phyloP scores from a whole-genome alignment of 1,140 invertebrate genomes.

The Ctenoplectra terminalis region DNA sequence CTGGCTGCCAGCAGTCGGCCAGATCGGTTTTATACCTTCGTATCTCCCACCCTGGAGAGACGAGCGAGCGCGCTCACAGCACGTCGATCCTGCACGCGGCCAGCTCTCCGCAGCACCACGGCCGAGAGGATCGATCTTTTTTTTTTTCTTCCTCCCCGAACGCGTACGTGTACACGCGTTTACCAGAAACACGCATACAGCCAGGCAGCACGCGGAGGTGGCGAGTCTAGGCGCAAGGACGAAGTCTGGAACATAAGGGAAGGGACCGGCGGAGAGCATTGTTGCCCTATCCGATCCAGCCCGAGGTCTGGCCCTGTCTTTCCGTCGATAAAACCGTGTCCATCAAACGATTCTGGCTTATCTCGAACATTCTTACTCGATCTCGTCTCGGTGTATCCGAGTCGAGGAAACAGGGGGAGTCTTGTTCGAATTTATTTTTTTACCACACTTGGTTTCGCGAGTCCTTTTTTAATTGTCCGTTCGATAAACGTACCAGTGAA shows the following conservation, averaged over 20 bases:
- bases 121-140: conserved; percentile 63
- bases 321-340: background rate
- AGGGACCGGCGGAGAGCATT: conserved; percentile 19
- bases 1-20: conserved; percentile 75
- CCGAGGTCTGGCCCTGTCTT: background rate
- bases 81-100: conserved; percentile 60
- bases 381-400: background rate
- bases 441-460: too few species aligned
- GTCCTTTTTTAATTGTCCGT: too few species aligned
- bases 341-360: background rate
- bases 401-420: background rate
- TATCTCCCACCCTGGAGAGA: conserved; percentile 77
- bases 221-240: conserved; percentile 72
- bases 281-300: conserved; percentile 19
- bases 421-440: background rate
- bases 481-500: background rate
- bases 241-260: conserved; percentile 37
- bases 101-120: conserved; percentile 46
- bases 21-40: conserved; percentile 83
- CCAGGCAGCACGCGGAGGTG: background rate
- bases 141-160: conserved; percentile 69
- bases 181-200: conserved; percentile 30
- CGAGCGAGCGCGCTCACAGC: conserved; percentile 52
- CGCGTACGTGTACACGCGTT: conserved; percentile 35
- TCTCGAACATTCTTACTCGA: background rate